These are phyloP conservation scores for Polymixis flavicincta DNA, from an alignment of 2,888 invertebrate species.

Conservation along the genomic window DNA sequence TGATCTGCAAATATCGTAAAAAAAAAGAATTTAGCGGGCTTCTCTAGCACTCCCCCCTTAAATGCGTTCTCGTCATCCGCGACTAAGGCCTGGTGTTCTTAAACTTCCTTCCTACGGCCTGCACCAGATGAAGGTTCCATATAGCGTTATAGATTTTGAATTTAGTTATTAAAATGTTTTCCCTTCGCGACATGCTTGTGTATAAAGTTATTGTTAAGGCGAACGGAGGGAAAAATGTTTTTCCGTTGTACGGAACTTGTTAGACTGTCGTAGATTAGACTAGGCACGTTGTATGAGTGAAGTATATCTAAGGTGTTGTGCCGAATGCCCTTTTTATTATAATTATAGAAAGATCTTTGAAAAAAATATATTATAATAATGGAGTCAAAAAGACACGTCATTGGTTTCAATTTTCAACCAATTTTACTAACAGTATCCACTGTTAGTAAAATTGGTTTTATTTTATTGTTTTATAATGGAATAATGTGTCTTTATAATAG, in stretches of 20 bases:
- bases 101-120: conserved; percentile 76
- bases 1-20: too few relatives aligned
- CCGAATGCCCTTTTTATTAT: conserved; percentile 71
- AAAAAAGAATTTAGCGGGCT: too few relatives aligned
- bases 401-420: conserved; percentile 16
- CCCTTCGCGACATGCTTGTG: conserved; percentile 81
- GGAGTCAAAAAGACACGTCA: conserved; percentile 9
- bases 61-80: conserved; percentile 56
- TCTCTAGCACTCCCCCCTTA: too few relatives aligned
- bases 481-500: conserved; percentile 42
- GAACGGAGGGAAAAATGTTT: conserved; percentile 84
- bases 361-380: neutral
- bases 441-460: conserved; percentile 43
- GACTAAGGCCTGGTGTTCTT: conserved; percentile 58
- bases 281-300: conserved; percentile 86
- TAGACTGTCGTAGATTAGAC: conserved; percentile 89
- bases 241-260: conserved; percentile 90
- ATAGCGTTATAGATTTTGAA: conserved; percentile 82
- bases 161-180: conserved; percentile 80
- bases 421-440: conserved; percentile 33
- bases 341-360: neutral
- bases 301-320: conserved; percentile 78
- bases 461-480: conserved; percentile 43
- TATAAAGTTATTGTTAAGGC: conserved; percentile 85
- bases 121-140: conserved; percentile 86